Evolutionary conservation across 2,113 vertebrate genomes (phyloP), one percentile per base, ranked within the genome.

Genomic region (Nyctibius bracteatus): DNA sequence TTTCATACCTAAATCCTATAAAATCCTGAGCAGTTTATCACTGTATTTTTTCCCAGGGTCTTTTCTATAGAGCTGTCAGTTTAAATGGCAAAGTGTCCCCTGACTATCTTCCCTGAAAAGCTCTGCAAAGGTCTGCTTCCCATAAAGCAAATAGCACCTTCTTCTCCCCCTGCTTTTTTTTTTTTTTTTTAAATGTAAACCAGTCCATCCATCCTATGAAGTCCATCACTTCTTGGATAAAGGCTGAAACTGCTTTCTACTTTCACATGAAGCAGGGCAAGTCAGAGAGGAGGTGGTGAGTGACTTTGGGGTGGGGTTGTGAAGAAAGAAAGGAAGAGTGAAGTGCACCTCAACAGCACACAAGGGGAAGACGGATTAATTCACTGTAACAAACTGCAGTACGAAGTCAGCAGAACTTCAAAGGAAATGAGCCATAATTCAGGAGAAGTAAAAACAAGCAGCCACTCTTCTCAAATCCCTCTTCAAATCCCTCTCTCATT

Each of bases 401-500:
- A 37, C 74, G 25, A 71, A 82, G 39, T 81, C 84, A 71, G 51
- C 63, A 94, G 37, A 74, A 84, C 84, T 63, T 89, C 65, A 67
- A 84, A 94, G 81, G 73, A 74, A 89, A 78, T 5, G 37, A 87
- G 28, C 41, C 12, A 22, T 49, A 84, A 94, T 63, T 87, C 73
- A 87, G 30, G 14, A 90, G 28, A 54, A 93, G 37, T 46, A 54
- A 88, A 86, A 95, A 37, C 72, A 55, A 93, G 37, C 81, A 70
- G 17, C 24, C 22, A 14, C 55, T 95, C 87, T 83, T 71, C 84
- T 84, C 84, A 93, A 87, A 93, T 84, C 55, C 41, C 8, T 63
- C 58, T 81, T 84, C 84, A 93, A 87, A 93, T 84, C 55, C 41
- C 8, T 63, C 58, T 73, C 51, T 67, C 16, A 17, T n/a, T 24